Percentiles rank a stretch among this genome's conserved stretches.
phyloP scores from a whole-genome alignment of 2,113 vertebrate genomes.

The Eulemur rufifrons region DNA sequence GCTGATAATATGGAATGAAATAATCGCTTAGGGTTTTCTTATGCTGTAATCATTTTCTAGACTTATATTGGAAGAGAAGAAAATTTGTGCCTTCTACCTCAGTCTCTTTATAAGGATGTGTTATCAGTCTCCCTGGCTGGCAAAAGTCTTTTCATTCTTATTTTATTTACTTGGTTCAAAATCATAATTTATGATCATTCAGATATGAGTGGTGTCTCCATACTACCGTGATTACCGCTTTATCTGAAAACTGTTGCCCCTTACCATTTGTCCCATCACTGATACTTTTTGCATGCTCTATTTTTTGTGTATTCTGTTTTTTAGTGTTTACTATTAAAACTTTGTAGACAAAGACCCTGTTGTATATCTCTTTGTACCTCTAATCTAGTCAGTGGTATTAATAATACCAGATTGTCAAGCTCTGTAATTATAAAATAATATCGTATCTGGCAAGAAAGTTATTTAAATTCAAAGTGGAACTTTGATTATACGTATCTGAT shows the following conservation, averaged over 20 bases:
- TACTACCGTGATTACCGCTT: background rate
- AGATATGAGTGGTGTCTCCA: background rate
- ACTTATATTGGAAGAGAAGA: slow-evolving; percentile 13
- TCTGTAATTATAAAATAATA: background rate
- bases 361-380: background rate
- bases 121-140: background rate
- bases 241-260: background rate
- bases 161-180: background rate
- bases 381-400: background rate
- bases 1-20: background rate
- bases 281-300: background rate
- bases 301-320: background rate
- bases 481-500: background rate
- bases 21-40: slow-evolving; percentile 16
- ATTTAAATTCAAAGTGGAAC: slow-evolving; percentile 11
- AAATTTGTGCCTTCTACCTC: background rate
- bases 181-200: background rate
- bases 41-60: background rate
- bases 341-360: background rate
- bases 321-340: slow-evolving; percentile 20
- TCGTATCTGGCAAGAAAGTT: background rate
- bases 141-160: background rate
- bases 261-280: background rate
- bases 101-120: background rate
- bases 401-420: background rate